Conservation (phyloP, 2,797 vertebrate genomes). For the Gastrophryne carolinensis region DNA sequence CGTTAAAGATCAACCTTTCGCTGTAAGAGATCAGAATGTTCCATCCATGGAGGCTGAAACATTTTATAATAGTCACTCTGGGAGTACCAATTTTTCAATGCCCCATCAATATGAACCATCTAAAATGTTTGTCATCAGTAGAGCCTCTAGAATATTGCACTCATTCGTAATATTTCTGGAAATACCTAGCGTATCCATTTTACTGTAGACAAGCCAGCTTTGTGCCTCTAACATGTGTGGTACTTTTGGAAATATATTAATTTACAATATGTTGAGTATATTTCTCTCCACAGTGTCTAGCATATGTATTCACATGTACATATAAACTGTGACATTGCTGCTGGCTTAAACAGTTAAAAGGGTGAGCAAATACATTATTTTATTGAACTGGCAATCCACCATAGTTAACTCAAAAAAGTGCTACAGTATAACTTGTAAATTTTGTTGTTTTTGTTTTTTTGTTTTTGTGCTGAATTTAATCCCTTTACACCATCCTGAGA, state of each 20-base stretch:
- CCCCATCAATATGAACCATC: background rate
- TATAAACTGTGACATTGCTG: background rate
- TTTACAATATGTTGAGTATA: background rate
- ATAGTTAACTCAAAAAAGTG: too few species aligned
- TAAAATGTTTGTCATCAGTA: background rate
- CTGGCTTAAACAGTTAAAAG: too few species aligned
- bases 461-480: too few species aligned
- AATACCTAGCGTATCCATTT: background rate
- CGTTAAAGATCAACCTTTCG: background rate
- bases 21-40: background rate
- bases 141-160: background rate
- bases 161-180: slow-evolving; percentile 23
- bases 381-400: too few species aligned
- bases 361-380: too few species aligned
- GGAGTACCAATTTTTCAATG: background rate
- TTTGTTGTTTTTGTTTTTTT: too few species aligned
- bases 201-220: background rate
- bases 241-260: background rate
- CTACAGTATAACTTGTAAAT: too few species aligned
- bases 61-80: background rate
- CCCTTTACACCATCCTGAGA: too few species aligned
- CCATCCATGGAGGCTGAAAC: background rate
- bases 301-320: background rate
- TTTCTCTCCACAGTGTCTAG: background rate
- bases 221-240: background rate